A percentile compares a stretch with the other conserved stretches of the same genome.
Conservation (phyloP, 2,888 invertebrate species). For the Tetheella fluctuosa region DNA sequence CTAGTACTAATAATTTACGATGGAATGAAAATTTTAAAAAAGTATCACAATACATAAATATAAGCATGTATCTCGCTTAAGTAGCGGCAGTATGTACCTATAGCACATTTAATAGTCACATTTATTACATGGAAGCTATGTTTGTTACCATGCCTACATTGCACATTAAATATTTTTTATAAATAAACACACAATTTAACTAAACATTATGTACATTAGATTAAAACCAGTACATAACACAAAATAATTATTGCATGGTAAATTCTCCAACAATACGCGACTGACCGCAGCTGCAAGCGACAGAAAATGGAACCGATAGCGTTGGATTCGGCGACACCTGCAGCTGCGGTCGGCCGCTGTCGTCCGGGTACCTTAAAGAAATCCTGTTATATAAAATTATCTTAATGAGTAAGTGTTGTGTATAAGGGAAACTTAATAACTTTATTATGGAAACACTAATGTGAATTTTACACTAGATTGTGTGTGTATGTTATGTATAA, state of each 20-base stretch:
- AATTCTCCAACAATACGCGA: neutral
- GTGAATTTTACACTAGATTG: too few relatives aligned
- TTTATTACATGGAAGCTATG: neutral
- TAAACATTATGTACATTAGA: neutral
- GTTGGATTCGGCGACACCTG: too few relatives aligned
- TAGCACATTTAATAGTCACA: constrained; percentile 18
- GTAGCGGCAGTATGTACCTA: constrained; percentile 5
- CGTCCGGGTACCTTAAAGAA: too few relatives aligned
- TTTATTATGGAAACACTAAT: neutral
- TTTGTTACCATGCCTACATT: neutral
- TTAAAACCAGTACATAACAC: neutral
- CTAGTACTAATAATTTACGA: constrained; percentile 21
- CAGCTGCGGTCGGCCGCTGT: too few relatives aligned
- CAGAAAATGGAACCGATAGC: too few relatives aligned
- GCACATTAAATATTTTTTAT: neutral
- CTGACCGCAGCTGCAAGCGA: too few relatives aligned
- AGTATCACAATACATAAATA: constrained; percentile 21
- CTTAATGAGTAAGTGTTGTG: neutral
- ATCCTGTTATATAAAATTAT: neutral
- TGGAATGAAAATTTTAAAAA: constrained; percentile 36
- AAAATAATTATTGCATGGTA: neutral
- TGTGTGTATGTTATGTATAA: too few relatives aligned
- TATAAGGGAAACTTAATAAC: neutral
- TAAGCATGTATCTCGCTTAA: neutral
- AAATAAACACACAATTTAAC: neutral